Evolutionary conservation across 2,113 vertebrate genomes (phyloP).

Genomic region (Serilophus lunatus): DNA sequence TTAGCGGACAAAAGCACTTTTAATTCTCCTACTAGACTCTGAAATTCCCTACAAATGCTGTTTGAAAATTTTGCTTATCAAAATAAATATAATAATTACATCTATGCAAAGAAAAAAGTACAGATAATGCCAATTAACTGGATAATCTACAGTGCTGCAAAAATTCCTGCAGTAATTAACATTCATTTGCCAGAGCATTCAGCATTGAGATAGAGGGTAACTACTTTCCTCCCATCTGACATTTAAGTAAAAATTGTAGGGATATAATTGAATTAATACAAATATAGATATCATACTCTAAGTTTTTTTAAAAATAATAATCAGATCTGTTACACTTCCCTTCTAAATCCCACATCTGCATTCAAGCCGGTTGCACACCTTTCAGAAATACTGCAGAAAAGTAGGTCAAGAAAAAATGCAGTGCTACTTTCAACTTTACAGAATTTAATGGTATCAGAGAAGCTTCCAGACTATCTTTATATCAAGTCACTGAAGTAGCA

Average conservation of each 20-base stretch:
- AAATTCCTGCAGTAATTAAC: neutral
- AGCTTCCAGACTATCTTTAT: neutral
- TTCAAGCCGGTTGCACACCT: neutral
- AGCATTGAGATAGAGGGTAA: neutral
- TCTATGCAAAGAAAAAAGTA: neutral
- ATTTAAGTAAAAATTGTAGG: neutral
- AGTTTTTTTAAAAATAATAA: neutral
- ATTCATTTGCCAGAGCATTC: neutral
- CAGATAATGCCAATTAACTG: neutral
- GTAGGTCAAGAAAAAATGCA: slow-evolving; percentile 8
- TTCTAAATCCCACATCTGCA: neutral
- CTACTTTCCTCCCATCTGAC: neutral
- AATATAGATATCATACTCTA: neutral
- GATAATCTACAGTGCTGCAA: neutral
- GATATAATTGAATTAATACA: neutral
- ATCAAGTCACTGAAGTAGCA: neutral
- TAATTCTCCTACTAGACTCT: neutral
- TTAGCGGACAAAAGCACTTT: neutral
- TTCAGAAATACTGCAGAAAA: neutral
- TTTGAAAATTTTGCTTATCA: neutral
- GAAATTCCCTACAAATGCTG: neutral
- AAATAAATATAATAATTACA: neutral
- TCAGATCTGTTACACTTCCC: neutral
- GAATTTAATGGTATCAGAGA: neutral
- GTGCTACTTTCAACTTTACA: neutral